Evolutionary conservation across 2,888 invertebrate species (phyloP).

Genomic region (Blastobasis lacticolella): DNA sequence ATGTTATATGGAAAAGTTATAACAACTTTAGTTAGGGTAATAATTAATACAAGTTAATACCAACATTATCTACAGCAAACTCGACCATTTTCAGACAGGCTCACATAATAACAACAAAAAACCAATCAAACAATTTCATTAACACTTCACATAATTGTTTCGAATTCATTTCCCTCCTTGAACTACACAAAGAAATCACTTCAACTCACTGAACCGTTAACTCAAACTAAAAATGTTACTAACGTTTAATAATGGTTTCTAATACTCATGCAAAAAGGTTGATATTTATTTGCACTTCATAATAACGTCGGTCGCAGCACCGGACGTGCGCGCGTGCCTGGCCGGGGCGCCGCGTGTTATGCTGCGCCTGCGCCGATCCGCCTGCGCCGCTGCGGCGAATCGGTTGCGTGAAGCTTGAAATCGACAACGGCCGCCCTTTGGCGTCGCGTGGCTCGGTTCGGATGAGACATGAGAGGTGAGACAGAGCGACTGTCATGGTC

Average conservation of each 20-base stretch:
- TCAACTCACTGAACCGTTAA: no score
- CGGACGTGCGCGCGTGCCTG: constrained; percentile 38
- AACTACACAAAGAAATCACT: no score
- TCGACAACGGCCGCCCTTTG: no score
- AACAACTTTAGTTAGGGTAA: no score
- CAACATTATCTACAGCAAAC: constrained; percentile 38
- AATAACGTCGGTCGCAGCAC: constrained; percentile 22
- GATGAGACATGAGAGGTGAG: no score
- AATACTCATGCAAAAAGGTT: no score
- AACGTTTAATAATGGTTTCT: no score
- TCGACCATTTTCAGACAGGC: constrained; percentile 29
- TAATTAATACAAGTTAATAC: constrained; percentile 4
- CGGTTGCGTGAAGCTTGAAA: neutral
- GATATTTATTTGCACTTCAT: no score
- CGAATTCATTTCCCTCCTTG: no score
- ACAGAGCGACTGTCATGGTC: no score
- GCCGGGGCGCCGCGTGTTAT: constrained; percentile 13
- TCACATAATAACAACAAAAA: neutral
- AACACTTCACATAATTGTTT: neutral
- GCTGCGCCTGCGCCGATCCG: constrained; percentile 12
- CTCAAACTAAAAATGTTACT: no score
- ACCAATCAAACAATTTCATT: neutral
- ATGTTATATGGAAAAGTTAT: neutral
- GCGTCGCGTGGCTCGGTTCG: no score
- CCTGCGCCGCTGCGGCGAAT: constrained; percentile 35